These are phyloP conservation scores for Ceramica pisi DNA, from an alignment of 2,888 invertebrate species.

Conservation along the genomic window DNA sequence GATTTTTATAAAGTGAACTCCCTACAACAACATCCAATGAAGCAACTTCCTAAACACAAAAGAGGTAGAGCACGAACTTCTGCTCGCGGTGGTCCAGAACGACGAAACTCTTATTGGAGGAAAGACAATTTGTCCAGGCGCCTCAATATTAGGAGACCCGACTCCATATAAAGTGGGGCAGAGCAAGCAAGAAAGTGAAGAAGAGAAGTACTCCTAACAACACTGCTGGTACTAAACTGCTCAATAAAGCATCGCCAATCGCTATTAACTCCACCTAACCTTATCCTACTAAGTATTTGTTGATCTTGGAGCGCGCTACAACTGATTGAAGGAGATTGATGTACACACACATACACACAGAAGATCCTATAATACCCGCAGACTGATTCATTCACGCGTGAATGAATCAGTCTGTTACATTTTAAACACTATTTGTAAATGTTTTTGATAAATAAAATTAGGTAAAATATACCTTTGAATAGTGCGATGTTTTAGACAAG, in stretches of 20 bases:
- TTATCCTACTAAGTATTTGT: conserved; percentile 51
- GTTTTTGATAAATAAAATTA: conserved; percentile 40
- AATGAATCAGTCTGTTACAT: conserved; percentile 54
- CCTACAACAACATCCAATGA: too few species aligned
- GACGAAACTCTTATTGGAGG: too few species aligned
- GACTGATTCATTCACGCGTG: too few species aligned
- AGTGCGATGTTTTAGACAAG: not conserved
- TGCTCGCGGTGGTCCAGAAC: too few species aligned
- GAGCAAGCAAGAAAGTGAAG: too few species aligned
- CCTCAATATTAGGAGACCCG: too few species aligned
- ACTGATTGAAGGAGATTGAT: conserved; percentile 61
- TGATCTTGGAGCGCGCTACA: conserved; percentile 48
- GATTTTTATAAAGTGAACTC: too few species aligned
- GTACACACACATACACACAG: conserved; percentile 34
- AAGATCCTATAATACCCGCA: conserved; percentile 27
- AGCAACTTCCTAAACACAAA: too few species aligned
- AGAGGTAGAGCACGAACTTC: too few species aligned
- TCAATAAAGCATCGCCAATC: conserved; percentile 3
- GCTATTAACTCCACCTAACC: conserved; percentile 3
- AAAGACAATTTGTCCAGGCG: too few species aligned
- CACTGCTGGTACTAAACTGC: not conserved
- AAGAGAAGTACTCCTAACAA: too few species aligned
- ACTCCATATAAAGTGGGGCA: too few species aligned
- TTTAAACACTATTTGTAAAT: conserved; percentile 47
- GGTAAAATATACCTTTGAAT: conserved; percentile 7